phyloP scores from a whole-genome alignment of 2,113 vertebrate genomes.

The Cinclus mexicanus region DNA sequence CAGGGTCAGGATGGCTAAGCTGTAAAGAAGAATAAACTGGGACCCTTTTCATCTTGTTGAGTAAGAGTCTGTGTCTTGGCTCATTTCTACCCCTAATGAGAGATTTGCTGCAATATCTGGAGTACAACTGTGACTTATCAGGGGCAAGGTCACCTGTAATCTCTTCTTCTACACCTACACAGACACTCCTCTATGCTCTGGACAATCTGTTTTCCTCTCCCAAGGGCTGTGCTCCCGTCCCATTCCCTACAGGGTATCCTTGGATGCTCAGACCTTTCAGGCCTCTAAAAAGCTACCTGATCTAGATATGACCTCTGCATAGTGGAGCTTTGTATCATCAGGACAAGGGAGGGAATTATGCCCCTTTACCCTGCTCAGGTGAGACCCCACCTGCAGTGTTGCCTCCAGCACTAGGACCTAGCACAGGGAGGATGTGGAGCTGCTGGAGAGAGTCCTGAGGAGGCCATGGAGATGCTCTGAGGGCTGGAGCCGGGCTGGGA shows the following conservation, averaged over 20 bases:
- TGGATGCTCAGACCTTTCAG: background rate
- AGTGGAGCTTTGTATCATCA: background rate
- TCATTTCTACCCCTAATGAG: too few relatives aligned
- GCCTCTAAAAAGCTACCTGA: background rate
- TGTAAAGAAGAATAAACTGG: too few relatives aligned
- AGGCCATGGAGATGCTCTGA: rapidly evolving
- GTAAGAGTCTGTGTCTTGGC: too few relatives aligned
- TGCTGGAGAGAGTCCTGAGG: background rate
- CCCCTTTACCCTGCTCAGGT: background rate
- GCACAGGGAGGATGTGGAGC: rapidly evolving
- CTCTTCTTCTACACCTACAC: too few relatives aligned
- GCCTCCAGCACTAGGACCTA: background rate
- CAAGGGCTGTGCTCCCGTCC: background rate
- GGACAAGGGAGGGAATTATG: background rate
- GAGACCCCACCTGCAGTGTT: background rate
- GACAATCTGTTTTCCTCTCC: background rate
- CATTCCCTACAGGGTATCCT: background rate
- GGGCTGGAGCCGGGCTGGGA: background rate
- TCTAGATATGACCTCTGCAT: background rate
- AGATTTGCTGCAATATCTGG: too few relatives aligned
- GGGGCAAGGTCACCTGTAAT: too few relatives aligned
- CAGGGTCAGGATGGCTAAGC: too few relatives aligned
- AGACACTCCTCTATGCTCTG: background rate
- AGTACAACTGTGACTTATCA: too few relatives aligned
- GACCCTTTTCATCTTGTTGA: too few relatives aligned